These are phyloP conservation scores for Carettochelys insculpta DNA, from an alignment of 2,113 vertebrate species.

Conservation along the genomic window DNA sequence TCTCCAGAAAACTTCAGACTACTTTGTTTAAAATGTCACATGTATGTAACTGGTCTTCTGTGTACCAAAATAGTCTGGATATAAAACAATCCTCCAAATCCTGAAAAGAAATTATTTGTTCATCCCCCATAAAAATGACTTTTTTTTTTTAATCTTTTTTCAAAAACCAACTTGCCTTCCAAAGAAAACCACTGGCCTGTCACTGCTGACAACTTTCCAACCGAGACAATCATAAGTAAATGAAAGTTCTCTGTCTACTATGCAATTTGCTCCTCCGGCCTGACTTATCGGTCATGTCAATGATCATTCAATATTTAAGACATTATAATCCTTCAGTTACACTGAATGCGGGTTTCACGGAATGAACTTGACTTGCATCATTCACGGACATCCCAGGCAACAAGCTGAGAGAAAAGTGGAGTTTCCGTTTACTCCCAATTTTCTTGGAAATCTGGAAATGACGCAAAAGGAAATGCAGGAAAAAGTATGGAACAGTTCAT, in stretches of 20 bases:
- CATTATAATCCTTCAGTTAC: background rate
- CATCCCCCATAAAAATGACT: background rate
- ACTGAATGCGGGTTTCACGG: background rate
- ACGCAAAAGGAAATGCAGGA: background rate
- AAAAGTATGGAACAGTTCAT: background rate
- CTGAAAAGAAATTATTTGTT: background rate
- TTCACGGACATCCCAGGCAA: too few relatives aligned
- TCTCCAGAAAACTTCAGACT: background rate
- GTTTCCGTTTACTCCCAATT: background rate
- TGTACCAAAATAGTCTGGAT: background rate
- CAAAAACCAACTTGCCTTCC: background rate
- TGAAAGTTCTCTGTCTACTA: background rate
- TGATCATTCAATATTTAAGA: background rate
- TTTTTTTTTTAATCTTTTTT: background rate
- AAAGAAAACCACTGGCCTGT: background rate
- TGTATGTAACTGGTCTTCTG: background rate
- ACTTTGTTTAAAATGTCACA: background rate
- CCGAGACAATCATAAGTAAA: background rate
- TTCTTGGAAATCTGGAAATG: conserved; percentile 1
- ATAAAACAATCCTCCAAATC: background rate
- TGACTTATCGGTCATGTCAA: fast-evolving
- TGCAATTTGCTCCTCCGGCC: background rate
- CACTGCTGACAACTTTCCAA: background rate
- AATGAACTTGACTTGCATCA: too few relatives aligned
- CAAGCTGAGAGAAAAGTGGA: background rate